Evolutionary conservation across 2,888 invertebrate genomes (phyloP), one percentile per base, ranked within the genome.

Genomic region (Coronaproctus castanopsis): DNA sequence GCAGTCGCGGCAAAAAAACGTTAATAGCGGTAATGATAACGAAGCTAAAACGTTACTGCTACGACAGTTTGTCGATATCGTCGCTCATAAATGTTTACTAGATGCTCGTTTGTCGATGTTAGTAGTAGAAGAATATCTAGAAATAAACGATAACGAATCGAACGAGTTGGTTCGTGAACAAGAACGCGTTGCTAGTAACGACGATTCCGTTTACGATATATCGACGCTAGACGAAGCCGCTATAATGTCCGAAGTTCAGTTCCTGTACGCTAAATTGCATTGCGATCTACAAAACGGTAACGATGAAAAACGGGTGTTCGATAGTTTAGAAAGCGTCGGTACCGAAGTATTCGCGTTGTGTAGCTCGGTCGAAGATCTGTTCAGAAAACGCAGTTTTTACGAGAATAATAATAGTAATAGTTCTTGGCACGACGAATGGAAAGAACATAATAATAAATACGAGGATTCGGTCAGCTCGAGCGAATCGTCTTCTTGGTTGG

Each of bases 71-170:
- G 81, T 83, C 18, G 83, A 83, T 67, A 77, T 84, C 58, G 75
- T 83, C 55, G 83, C 83, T 24, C 83, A 83, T 66, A 84, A 83
- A 70, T 82, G 83, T 51, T 73, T 87, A 61, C 79, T 87, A 58
- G 85, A 87, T 72, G 84, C 86, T 58, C 78, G 85, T 67, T 80
- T 86, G 66, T 77, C 79, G 55, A 80, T 85, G 56, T 74, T 85
- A 55, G 79, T 78, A 65, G 80, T 80, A 61, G 78, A 78, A 57
- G 75, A 75, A 66, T 57, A 60, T 21, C 19, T 58, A 5, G 21
- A 54, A 1, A 24, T 36, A 2, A 48, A 21, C 36, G 58, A 58
- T 1, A 21, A 21, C 51, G 54, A 54, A 49, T 8, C 5, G 14
- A 36, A 36, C 36, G 36, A 36, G 14, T 36, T 36, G 14, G 14